Evolutionary conservation across 2,797 vertebrate species (phyloP), one percentile per base, ranked within the genome.

Genomic region (Australoheros facetus): DNA sequence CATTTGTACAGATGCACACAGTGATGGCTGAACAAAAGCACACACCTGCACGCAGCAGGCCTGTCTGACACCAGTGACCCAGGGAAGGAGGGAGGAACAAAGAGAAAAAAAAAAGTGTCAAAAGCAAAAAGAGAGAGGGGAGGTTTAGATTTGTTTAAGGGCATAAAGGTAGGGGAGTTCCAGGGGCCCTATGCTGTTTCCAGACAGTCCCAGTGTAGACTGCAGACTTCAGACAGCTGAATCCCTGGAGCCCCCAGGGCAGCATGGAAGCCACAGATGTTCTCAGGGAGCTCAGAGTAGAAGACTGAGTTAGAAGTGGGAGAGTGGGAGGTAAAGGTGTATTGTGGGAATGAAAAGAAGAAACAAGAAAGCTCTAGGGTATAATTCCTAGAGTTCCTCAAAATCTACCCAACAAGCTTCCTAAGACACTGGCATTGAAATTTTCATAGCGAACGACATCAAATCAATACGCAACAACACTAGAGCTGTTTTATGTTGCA

Each of bases 21-120:
- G 84, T 82, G 89, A 76, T 86, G 85, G 83, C 84, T 87, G 80
- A 89, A 94, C 89, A 94, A 93, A 93, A 89, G 93, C 87, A 85
- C 91, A 94, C 95, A 95, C 94, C 94, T 95, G 94, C 89, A 82
- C 94, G 92, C 94, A 94, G 95, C 94, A 95, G 94, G 95, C 90
- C 92, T 94, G 93, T 95, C 94, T 95, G 94, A 93, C 94, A 95
- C 91, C 89, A 86, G 73, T 91, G 92, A 94, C 92, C 94, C 89
- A 72, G 58, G 71, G 87, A 93, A 85, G 85, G 86, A 86, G 84
- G 83, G 85, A 86, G 86, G 88, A 93, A 90, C 85, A 92, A 93
- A 94, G 79, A 34, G 69, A 19, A 84, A 80, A 87, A 81, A 89
- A 88, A 87, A 26, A 26, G 23, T 90, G 87, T 51, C 79, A 37